phyloP scores from a whole-genome alignment of 2,797 vertebrate species.

The Heteromormyrus szaboi region DNA sequence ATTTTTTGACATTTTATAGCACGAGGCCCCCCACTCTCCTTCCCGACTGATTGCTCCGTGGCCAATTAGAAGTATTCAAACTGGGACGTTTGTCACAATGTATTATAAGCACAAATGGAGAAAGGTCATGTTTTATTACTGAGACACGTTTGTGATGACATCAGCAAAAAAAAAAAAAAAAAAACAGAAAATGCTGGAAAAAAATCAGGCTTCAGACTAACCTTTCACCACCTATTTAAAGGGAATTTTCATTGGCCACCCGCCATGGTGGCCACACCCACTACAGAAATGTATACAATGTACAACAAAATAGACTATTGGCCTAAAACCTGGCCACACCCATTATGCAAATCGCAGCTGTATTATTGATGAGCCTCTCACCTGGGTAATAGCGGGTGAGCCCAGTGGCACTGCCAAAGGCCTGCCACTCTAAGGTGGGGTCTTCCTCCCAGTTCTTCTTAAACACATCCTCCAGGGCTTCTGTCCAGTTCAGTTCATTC shows the following conservation, averaged over 20 bases:
- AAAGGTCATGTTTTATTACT: slow-evolving; percentile 12
- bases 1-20: neutral
- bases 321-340: neutral
- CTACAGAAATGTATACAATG: neutral
- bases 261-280: neutral
- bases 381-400: slow-evolving; percentile 85
- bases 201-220: neutral
- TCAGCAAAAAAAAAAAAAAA: neutral
- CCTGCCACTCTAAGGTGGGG: slow-evolving; percentile 86
- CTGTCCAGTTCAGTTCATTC: slow-evolving; percentile 94
- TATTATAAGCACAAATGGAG: neutral
- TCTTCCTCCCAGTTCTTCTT: slow-evolving; percentile 84
- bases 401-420: slow-evolving; percentile 91
- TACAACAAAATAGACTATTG: neutral
- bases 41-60: neutral
- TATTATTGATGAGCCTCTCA: slow-evolving; percentile 32
- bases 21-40: neutral
- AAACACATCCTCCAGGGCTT: slow-evolving; percentile 81
- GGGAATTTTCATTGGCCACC: neutral
- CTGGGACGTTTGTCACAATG: neutral
- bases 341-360: neutral
- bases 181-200: neutral
- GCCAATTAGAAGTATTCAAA: neutral
- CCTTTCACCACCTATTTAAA: neutral
- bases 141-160: neutral